Evolutionary conservation across 1,140 invertebrate species (phyloP).

Genomic region (Drosophila jambulina): DNA sequence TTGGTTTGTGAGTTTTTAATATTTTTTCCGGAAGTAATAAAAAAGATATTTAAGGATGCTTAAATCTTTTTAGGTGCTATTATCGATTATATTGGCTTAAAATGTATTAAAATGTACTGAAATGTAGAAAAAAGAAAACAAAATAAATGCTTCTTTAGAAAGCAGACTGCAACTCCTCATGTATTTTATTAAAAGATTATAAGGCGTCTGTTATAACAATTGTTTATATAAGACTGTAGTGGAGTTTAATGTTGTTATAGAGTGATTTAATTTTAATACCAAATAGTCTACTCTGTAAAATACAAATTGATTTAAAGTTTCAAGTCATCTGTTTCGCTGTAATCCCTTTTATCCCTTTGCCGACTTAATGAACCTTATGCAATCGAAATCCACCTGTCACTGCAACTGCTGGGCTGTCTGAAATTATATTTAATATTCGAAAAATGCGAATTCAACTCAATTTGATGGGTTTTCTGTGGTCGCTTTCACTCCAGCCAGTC

Average conservation of each 20-base stretch:
- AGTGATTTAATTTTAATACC: neutral
- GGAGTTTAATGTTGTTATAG: neutral
- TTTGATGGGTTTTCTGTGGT: conserved; percentile 18
- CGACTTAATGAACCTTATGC: conserved; percentile 5
- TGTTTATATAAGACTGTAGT: neutral
- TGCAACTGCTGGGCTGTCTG: neutral
- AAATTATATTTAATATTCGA: conserved; percentile 27
- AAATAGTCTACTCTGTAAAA: neutral
- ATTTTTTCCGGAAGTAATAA: neutral
- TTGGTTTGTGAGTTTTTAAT: neutral
- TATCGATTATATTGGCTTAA: neutral
- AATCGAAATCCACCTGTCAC: conserved; percentile 36
- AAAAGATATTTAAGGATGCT: no score
- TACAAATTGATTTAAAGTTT: neutral
- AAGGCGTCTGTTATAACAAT: neutral
- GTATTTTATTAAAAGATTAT: neutral
- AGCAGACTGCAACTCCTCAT: neutral
- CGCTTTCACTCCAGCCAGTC: conserved; percentile 26
- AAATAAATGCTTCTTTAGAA: neutral
- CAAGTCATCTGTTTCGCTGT: neutral
- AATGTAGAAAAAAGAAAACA: neutral
- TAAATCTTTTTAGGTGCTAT: neutral
- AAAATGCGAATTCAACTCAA: conserved; percentile 35
- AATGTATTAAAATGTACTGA: neutral
- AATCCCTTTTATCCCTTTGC: conserved; percentile 10